phyloP scores from a whole-genome alignment of 64 coral and sea anemone species.

The Montipora cactus region DNA sequence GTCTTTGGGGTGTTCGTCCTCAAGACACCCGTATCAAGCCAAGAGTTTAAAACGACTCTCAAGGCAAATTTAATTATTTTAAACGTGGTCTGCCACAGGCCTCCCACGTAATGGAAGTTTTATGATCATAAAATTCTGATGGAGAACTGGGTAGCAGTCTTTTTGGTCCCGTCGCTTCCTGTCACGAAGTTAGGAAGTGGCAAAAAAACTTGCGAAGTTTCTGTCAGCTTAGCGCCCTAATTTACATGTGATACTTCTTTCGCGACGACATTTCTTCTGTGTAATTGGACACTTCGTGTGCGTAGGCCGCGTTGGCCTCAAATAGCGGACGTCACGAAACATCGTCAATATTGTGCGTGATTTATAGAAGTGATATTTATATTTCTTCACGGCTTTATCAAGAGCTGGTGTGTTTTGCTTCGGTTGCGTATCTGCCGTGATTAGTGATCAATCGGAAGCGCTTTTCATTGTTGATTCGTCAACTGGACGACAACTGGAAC shows the following conservation, averaged over 20 bases:
- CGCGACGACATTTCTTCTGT: neutral
- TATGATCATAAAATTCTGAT: too few relatives aligned
- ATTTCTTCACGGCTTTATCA: neutral
- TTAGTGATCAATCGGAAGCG: neutral
- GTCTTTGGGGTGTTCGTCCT: too few relatives aligned
- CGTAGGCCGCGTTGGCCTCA: too few relatives aligned
- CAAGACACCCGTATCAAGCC: too few relatives aligned
- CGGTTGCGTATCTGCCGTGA: neutral
- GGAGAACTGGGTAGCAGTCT: neutral
- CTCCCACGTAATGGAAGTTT: too few relatives aligned
- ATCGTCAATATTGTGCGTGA: neutral
- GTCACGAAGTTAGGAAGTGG: neutral
- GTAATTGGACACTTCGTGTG: too few relatives aligned
- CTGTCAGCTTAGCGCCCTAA: neutral
- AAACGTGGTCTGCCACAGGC: too few relatives aligned
- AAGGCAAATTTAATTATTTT: too few relatives aligned
- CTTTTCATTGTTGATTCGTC: neutral
- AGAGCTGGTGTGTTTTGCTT: constrained; percentile 5
- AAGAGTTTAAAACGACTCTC: too few relatives aligned
- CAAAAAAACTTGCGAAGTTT: neutral
- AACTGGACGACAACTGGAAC: neutral
- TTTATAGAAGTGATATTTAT: neutral
- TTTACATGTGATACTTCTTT: neutral
- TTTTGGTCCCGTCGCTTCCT: neutral
- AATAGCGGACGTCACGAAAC: neutral